These are phyloP conservation scores for Drosophila formosana DNA, from an alignment of 2,888 invertebrate species.

Conservation along the genomic window DNA sequence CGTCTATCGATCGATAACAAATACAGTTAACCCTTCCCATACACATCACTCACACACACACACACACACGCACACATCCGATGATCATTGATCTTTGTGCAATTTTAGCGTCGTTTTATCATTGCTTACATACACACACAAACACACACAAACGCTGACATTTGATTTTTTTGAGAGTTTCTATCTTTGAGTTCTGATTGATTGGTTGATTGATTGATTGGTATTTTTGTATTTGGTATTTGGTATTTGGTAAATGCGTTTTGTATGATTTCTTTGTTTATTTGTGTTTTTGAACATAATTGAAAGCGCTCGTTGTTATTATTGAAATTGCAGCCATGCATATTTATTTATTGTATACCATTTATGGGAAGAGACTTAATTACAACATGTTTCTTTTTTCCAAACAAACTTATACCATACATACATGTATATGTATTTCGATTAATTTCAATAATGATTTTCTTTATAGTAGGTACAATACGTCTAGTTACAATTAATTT, in stretches of 20 bases:
- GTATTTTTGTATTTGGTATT: slow-evolving; percentile 25
- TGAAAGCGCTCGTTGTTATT: slow-evolving; percentile 40
- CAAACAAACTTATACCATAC: slow-evolving; percentile 4
- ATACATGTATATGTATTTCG: slow-evolving; percentile 30
- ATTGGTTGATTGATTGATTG: slow-evolving; percentile 31
- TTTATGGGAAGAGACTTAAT: slow-evolving; percentile 31
- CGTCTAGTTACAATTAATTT: slow-evolving; percentile 49
- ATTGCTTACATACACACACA: slow-evolving; percentile 11
- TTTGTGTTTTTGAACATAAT: slow-evolving; percentile 33
- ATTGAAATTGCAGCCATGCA: slow-evolving; percentile 46
- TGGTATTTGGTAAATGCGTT: slow-evolving; percentile 26
- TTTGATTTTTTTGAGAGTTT: slow-evolving; percentile 32
- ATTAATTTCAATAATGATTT: slow-evolving; percentile 51
- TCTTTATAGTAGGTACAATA: slow-evolving; percentile 52
- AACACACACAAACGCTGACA: background rate
- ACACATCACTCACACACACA: background rate
- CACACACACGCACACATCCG: slow-evolving; percentile 1
- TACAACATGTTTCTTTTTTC: slow-evolving; percentile 39
- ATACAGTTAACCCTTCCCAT: background rate
- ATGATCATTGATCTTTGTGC: slow-evolving; percentile 24
- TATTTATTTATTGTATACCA: slow-evolving; percentile 65
- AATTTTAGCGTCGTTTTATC: slow-evolving; percentile 34
- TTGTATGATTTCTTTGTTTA: slow-evolving; percentile 62
- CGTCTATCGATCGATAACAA: background rate
- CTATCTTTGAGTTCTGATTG: slow-evolving; percentile 40